phyloP scores from a whole-genome alignment of 2,113 vertebrate genomes.

The Asarcornis scutulata region DNA sequence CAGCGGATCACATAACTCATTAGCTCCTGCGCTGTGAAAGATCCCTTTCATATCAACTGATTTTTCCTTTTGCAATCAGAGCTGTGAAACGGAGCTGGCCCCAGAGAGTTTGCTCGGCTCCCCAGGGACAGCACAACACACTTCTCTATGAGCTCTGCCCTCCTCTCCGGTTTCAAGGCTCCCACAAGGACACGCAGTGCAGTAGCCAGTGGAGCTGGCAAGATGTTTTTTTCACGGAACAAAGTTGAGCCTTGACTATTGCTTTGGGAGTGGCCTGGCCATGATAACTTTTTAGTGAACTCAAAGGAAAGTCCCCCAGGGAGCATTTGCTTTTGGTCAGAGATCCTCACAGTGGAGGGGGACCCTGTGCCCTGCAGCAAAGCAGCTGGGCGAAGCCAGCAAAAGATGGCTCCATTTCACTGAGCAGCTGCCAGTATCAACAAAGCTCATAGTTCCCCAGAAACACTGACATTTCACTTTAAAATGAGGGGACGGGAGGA shows the following conservation, averaged over 20 bases:
- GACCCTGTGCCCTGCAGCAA: background rate
- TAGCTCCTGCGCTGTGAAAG: background rate
- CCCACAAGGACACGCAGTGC: background rate
- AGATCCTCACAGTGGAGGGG: background rate
- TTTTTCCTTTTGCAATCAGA: background rate
- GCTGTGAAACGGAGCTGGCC: background rate
- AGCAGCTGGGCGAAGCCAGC: background rate
- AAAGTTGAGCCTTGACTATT: background rate
- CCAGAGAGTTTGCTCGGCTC: background rate
- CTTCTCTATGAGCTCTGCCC: background rate
- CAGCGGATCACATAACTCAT: background rate
- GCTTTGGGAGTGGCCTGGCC: background rate
- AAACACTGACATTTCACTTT: background rate
- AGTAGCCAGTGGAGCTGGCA: background rate
- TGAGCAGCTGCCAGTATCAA: constrained; percentile 1
- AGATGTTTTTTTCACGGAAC: background rate
- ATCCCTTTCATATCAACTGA: background rate
- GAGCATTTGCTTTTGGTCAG: background rate
- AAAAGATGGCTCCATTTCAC: background rate
- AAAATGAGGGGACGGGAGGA: background rate
- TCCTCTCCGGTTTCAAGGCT: background rate
- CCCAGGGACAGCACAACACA: background rate
- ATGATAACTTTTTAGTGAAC: background rate
- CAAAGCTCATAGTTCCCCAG: background rate
- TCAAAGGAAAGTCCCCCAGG: constrained; percentile 6